A percentile compares a stretch with the other conserved stretches of the same genome.
Evolutionary conservation across 2,113 vertebrate species (phyloP).

Genomic region (Nannospalax galili): DNA sequence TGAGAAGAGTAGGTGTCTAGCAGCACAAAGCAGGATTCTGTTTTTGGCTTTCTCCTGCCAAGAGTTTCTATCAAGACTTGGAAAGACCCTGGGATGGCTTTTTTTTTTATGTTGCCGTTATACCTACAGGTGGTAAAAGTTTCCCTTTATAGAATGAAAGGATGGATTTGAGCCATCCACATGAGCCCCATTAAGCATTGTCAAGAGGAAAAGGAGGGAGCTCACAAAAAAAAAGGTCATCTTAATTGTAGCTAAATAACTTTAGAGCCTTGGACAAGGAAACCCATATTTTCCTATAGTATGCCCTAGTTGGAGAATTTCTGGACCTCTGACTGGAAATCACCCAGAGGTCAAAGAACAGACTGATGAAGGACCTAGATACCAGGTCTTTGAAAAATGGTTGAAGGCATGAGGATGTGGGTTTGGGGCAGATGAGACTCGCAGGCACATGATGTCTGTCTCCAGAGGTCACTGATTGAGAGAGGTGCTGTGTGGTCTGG

Average conservation of each 20-base stretch:
- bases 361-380: neutral
- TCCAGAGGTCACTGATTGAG: neutral
- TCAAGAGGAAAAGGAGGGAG: neutral
- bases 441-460: neutral
- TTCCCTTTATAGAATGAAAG: neutral
- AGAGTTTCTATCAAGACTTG: neutral
- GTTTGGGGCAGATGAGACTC: neutral
- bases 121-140: neutral
- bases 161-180: neutral
- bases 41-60: neutral
- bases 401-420: neutral
- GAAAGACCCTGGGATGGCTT: neutral
- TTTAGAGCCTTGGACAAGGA: neutral
- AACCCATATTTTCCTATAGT: neutral
- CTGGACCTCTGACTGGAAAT: neutral
- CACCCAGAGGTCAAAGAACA: constrained; percentile 26
- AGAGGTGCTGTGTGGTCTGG: neutral
- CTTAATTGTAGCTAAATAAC: neutral
- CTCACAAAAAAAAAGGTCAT: neutral
- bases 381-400: neutral
- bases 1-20: neutral
- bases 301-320: neutral
- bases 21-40: neutral
- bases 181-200: neutral
- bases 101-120: neutral